Evolutionary conservation across 2,888 invertebrate genomes (phyloP), one percentile per base, ranked within the genome.

Genomic region (Orthosia gothica): DNA sequence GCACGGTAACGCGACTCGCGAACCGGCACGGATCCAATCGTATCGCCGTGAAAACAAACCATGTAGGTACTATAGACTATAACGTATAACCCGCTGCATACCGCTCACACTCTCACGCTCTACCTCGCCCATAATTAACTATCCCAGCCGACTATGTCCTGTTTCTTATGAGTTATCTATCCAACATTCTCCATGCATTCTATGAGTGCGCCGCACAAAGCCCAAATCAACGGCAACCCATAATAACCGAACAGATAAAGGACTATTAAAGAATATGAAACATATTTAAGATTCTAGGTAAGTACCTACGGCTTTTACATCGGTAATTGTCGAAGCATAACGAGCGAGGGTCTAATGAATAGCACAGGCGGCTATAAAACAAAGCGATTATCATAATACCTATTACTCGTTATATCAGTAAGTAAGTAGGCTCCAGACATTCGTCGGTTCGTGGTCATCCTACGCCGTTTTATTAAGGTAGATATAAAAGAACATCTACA

Each of bases 1-100:
- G 92, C 95, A 95, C 95, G 95, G 92, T 92, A 94, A 94, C 90
- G 86, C 84, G 93, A 94, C 65, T 84, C 79, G 85, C 76, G 89
- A 87, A 87, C 85, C 87, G 89, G 89, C 91, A 90, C 91, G 89
- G 88, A 82, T 87, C 78, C 74, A 82, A 87, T 87, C 84, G 77
- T 84, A 80, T 71, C 77, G 69, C 71, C 71, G 77, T 84, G 83
- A 84, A 85, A 87, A 87, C 86, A 82, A 81, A 85, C 83, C 87
- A 82, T 86, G 83, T 69, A 69, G 12, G 11, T 72, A 73, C 74
- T 58, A 61, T 45, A 61, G 52, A 75, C 70, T 65, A 70, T 70
- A 85, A 74, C 77, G 64, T 70, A 77, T 65, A 76, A 72, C 80
- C 73, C 67, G 74, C 65, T 70, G 77, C 80, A 81, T 74, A 67